Base-by-base conservation (phyloP, 2,888 invertebrate genomes). In the Schizotus pectinicornis region DNA sequence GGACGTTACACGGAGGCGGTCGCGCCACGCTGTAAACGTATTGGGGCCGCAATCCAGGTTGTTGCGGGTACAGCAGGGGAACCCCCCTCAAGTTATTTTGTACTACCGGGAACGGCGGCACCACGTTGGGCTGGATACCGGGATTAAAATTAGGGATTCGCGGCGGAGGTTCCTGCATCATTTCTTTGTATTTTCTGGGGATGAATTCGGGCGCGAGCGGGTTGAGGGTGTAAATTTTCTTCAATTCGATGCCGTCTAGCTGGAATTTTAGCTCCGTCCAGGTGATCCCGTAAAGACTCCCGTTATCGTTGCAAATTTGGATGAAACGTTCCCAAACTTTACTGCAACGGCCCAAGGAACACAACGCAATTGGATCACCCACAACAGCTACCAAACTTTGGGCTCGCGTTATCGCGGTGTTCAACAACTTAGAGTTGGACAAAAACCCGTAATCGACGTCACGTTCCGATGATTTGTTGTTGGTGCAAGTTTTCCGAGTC, bases 341-440 rank as follows among this genome's bases (percentile, higher is more conserved):
- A 63, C 90, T 85, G 77, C 92, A 92, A 59, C 89, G 84, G 6
- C 93, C 93, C 45, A 92, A 85, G 0, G 92, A 89, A 69, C 92
- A 90, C 7, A 94, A 80, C 0, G 91, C 91, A 0, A 92, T 86
- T 0, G 93, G 92, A 80, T 94, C 93, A 0, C 93, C 93, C 1
- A 94, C 89, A 8, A 93, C 91, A 2, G 90, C 91, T 0, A 94
- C 91, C 43, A 92, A 78, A 67, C 90, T 90, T 78, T 91, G 91
- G 0, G 93, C 92, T 56, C 93, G 82, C 0, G 85, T 93, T 47
- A 94, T 89, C 0, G 93, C 93, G 0, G 93, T 93, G 74, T 92
- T 93, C 22, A 94, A 77, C 3, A 94, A 82, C 71, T 92, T 89
- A 0, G 89, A 88, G 77, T 92, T 91, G 22, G 92, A 92, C 38